phyloP scores from a whole-genome alignment of 2,888 invertebrate genomes.

The Hirtodrosophila trivittata region DNA sequence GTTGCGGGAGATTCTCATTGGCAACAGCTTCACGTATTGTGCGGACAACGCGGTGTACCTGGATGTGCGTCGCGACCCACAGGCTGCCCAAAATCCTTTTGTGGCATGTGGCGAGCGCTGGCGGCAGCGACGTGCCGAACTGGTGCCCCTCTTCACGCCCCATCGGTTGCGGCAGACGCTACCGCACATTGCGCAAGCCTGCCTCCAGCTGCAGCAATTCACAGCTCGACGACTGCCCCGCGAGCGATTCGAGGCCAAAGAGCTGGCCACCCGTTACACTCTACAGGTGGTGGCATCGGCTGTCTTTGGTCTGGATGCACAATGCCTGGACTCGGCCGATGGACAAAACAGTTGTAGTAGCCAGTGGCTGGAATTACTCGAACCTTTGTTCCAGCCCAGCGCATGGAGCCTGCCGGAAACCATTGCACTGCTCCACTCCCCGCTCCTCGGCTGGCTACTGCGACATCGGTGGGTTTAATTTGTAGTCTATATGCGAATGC shows the following conservation, averaged over 20 bases:
- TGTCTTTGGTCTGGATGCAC: slow-evolving; percentile 70
- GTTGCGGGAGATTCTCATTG: slow-evolving; percentile 70
- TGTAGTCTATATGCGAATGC: no score
- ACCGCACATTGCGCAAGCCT: slow-evolving; percentile 63
- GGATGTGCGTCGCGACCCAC: slow-evolving; percentile 56
- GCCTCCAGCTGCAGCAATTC: slow-evolving; percentile 53
- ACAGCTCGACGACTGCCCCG: slow-evolving; percentile 34
- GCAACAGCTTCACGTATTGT: slow-evolving; percentile 64
- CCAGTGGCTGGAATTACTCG: slow-evolving; percentile 49
- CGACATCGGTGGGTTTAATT: slow-evolving; percentile 60
- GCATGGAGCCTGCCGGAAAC: slow-evolving; percentile 64
- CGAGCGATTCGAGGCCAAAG: slow-evolving; percentile 67
- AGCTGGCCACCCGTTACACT: slow-evolving; percentile 74
- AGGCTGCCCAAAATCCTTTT: slow-evolving; percentile 70
- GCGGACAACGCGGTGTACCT: slow-evolving; percentile 72
- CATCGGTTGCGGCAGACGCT: slow-evolving; percentile 66
- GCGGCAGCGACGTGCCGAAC: slow-evolving; percentile 67
- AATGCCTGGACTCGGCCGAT: slow-evolving; percentile 23
- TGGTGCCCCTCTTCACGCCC: slow-evolving; percentile 74
- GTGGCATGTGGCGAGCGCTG: slow-evolving; percentile 69
- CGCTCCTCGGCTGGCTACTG: slow-evolving; percentile 59
- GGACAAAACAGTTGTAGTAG: neutral
- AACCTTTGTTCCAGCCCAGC: slow-evolving; percentile 68
- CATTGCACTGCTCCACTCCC: slow-evolving; percentile 70
- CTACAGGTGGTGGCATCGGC: slow-evolving; percentile 77